These are phyloP conservation scores for Prosapia bicincta DNA, from an alignment of 2,888 invertebrate species.

Conservation along the genomic window DNA sequence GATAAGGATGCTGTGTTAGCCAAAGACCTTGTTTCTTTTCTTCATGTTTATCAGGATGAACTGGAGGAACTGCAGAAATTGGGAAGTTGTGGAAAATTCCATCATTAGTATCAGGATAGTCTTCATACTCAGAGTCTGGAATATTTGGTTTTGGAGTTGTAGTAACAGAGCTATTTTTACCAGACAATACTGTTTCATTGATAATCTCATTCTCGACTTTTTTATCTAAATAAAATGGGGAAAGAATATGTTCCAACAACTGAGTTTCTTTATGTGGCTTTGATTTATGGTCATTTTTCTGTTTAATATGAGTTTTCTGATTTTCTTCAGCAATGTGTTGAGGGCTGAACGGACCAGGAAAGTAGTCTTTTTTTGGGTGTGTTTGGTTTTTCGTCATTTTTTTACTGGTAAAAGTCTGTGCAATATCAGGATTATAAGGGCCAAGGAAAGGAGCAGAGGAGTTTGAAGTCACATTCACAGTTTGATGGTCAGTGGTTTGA, in stretches of 20 bases:
- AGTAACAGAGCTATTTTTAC: neutral
- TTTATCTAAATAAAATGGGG: constrained; percentile 33
- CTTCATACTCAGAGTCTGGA: constrained; percentile 27
- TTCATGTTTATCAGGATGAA: constrained; percentile 23
- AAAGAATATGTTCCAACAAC: constrained; percentile 28
- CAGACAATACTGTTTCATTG: constrained; percentile 16
- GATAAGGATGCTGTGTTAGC: neutral
- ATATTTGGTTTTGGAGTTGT: neutral
- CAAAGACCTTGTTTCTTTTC: constrained; percentile 7
- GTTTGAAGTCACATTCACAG: constrained; percentile 11
- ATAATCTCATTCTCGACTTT: constrained; percentile 26
- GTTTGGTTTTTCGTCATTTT: constrained; percentile 37
- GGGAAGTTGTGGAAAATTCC: constrained; percentile 23
- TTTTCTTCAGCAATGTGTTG: constrained; percentile 30
- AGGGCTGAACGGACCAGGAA: constrained; percentile 34
- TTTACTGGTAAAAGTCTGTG: constrained; percentile 38
- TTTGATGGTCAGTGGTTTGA: constrained; percentile 12
- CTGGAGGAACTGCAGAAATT: constrained; percentile 14
- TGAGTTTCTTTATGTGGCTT: constrained; percentile 25
- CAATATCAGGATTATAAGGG: constrained; percentile 48
- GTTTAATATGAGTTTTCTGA: constrained; percentile 17
- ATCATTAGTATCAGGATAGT: constrained; percentile 28
- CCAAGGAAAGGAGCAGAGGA: constrained; percentile 45
- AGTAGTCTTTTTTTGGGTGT: constrained; percentile 31
- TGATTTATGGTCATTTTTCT: constrained; percentile 19